Percentiles rank a stretch among this genome's conserved stretches.
Evolutionary conservation across 2,113 vertebrate species (phyloP).

Genomic region (Boulengeromyrus knoepffleri): DNA sequence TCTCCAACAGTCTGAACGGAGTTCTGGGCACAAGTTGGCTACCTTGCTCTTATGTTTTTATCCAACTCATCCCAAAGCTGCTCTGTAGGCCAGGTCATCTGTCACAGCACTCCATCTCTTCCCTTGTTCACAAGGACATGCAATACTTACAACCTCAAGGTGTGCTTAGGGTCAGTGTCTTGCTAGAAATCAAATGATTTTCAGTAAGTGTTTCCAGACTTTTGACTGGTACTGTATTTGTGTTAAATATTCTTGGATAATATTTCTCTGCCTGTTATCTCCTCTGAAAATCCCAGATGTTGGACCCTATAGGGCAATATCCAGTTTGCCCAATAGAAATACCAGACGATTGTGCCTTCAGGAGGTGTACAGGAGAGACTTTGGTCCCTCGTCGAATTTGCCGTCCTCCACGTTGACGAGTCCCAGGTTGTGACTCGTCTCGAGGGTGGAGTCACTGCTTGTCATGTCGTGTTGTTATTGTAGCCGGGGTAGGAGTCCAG

Average conservation of each 20-base stretch:
- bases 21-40: neutral
- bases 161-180: neutral
- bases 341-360: neutral
- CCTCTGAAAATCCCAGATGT: neutral
- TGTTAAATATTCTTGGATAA: neutral
- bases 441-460: neutral
- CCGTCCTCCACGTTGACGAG: neutral
- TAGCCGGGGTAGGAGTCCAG: no score
- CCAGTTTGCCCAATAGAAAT: neutral
- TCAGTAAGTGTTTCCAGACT: neutral
- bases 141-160: neutral
- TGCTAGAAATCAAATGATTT: neutral
- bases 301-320: neutral
- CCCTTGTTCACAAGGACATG: neutral
- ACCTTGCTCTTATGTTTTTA: neutral
- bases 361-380: neutral
- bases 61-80: neutral
- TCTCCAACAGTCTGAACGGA: neutral
- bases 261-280: neutral
- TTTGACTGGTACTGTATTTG: neutral
- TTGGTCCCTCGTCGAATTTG: neutral
- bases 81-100: neutral
- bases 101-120: neutral
- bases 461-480: neutral
- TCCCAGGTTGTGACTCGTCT: no score